Evolutionary conservation across 1,140 invertebrate species (phyloP).

Genomic region (Trinorchestia longiramus): DNA sequence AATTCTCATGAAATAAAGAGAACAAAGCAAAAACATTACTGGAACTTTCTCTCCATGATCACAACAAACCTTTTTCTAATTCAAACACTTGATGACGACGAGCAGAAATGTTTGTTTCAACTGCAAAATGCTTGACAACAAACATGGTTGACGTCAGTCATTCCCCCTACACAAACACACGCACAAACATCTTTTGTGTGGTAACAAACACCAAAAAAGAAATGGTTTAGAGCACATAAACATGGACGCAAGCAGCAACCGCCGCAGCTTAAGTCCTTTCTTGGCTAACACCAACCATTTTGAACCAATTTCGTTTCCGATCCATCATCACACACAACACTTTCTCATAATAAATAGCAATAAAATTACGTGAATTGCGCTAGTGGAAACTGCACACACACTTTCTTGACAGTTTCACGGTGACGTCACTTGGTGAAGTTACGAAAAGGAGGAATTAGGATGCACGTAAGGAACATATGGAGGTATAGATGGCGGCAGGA

Average conservation of each 20-base stretch:
- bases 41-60: too few relatives aligned
- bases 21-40: too few relatives aligned
- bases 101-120: too few relatives aligned
- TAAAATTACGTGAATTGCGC: neutral
- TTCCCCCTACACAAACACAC: too few relatives aligned
- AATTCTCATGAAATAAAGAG: too few relatives aligned
- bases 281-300: slow-evolving; percentile 51
- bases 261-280: slow-evolving; percentile 25
- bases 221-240: neutral
- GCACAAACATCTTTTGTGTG: too few relatives aligned
- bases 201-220: slow-evolving; percentile 11
- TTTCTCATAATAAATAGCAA: slow-evolving; percentile 51
- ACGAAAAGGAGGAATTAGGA: neutral
- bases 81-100: too few relatives aligned
- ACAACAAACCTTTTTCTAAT: too few relatives aligned
- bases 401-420: neutral
- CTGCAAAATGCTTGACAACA: too few relatives aligned
- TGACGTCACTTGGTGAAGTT: neutral
- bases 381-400: neutral
- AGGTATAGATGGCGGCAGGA: slow-evolving; percentile 47
- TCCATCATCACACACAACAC: slow-evolving; percentile 31
- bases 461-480: slow-evolving; percentile 39
- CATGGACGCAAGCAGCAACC: neutral
- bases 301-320: slow-evolving; percentile 54
- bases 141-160: too few relatives aligned